Base-by-base conservation (phyloP, 2,797 vertebrate genomes). In the Argya squamiceps region DNA sequence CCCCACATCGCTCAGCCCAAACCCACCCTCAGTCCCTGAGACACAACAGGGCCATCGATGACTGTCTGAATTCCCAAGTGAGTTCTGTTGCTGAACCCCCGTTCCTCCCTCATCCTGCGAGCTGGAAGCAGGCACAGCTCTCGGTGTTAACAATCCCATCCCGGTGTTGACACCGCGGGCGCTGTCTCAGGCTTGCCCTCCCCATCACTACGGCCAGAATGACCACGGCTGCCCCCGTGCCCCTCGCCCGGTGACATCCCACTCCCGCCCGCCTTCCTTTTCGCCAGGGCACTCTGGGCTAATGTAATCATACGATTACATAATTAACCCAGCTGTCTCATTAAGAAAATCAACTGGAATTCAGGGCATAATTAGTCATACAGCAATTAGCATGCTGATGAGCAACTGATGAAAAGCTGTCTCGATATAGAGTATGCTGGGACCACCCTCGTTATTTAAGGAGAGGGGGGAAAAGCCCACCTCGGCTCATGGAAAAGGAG, bases 271-370 rank as follows among this genome's bases (percentile, higher is more conserved):
- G 97, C 97, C 32, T 96, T 89, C 50, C 96, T 89, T 95, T 97
- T 96, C 92, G 97, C 98, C 97, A 96, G 97, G 98, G 98, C 97
- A 98, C 98, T 98, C 97, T 97, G 95, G 98, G 98, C 98, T 98
- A 98, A 98, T 98, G 98, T 98, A 98, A 99, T 99, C 98, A 98
- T 98, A 98, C 98, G 98, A 99, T 99, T 99, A 98, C 98, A 98
- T 99, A 99, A 99, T 99, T 98, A 99, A 98, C 98, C 98, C 98
- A 98, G 98, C 98, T 99, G 98, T 99, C 98, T 99, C 98, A 98
- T 99, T 99, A 98, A 98, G 98, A 98, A 98, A 98, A 98, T 98
- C 98, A 98, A 98, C 98, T 99, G 98, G 98, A 99, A 98, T 98
- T 98, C 98, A 98, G 98, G 98, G 98, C 98, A 98, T 99, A 98